Base-by-base conservation (phyloP, 1,140 invertebrate species). In the Zaprionus tsacasi region DNA sequence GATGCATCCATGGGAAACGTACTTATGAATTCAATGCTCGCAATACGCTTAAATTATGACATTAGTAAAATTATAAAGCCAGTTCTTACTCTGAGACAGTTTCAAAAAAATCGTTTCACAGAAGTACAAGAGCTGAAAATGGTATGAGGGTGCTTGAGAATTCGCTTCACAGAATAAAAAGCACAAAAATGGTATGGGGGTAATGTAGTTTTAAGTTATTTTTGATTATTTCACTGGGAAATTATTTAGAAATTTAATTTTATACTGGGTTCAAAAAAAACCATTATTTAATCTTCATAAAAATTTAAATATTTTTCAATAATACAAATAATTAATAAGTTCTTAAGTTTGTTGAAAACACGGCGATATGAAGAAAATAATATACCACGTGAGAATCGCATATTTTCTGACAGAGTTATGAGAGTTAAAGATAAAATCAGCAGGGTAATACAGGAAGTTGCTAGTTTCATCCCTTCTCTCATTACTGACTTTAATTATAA, bases 1-100 rank as follows among this genome's bases (percentile, higher is more conserved):
- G 74, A 81, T 80, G 72, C 68, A 75, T 35, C 17, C 70, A 72
- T 54, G 63, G 55, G 25, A 67, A 72, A 69, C 52, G 27, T 25
- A 65, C 56, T 40, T 55, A 64, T 54, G 43, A 30, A 70, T 48
- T 43, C 50, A 60, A 4, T 21, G 15, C 66, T 63, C 52, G 55
- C 36, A 48, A 25, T 17, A 7, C 36, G 30, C 50, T 35, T 38
- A 25, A 70, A 74, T 69, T 63, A 70, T 74, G 71, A 74, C 71
- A 73, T 73, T 48, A 56, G 57, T 13, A 15, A 45, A 43, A 55
- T 65, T 65, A 65, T 55, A 65, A 68, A 68, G 27, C 48, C 36
- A 50, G 61, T 70, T 64, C 17, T 8, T 45, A 13, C 5, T 55
- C 27, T 27, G 52, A 55, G 30, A n/a, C 40, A 45, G 3, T 30